These are phyloP conservation scores for Callithrix jacchus DNA, from an alignment of 2,113 vertebrate species.

Conservation along the genomic window DNA sequence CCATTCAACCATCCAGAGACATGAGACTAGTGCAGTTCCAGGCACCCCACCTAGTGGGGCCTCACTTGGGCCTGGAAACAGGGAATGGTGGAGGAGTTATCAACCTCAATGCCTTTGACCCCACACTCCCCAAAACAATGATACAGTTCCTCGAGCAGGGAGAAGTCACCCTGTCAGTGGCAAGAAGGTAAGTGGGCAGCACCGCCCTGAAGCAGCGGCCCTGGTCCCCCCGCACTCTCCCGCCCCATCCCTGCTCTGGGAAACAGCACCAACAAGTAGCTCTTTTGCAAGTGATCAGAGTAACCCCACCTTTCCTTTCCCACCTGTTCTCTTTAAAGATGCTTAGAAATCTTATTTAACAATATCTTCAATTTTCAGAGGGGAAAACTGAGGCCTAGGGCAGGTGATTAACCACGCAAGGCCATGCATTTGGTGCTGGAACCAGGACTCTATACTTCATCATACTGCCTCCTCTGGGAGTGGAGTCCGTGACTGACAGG, in stretches of 20 bases:
- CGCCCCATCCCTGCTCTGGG: background rate
- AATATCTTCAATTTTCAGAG: background rate
- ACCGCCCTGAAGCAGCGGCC: background rate
- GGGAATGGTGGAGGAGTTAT: constrained; percentile 83
- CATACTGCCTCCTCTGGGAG: background rate
- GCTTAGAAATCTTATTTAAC: background rate
- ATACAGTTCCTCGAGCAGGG: constrained; percentile 89
- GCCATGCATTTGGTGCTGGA: background rate
- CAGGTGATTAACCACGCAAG: background rate
- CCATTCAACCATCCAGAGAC: constrained; percentile 33
- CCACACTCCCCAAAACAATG: constrained; percentile 89
- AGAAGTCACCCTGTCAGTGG: constrained; percentile 83
- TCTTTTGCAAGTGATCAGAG: background rate
- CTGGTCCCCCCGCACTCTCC: rapidly evolving
- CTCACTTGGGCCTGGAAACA: constrained; percentile 89
- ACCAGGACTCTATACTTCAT: background rate
- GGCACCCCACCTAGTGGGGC: constrained; percentile 55
- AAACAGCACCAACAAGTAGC: background rate
- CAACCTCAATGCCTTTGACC: constrained; percentile 90
- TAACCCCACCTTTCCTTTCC: background rate
- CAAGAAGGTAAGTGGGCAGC: constrained; percentile 80
- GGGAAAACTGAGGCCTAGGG: background rate
- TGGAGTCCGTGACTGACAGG: background rate
- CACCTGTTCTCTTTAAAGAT: background rate
- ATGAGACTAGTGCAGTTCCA: constrained; percentile 94